phyloP scores from a whole-genome alignment of 2,113 vertebrate genomes.

The Casuarius casuarius region DNA sequence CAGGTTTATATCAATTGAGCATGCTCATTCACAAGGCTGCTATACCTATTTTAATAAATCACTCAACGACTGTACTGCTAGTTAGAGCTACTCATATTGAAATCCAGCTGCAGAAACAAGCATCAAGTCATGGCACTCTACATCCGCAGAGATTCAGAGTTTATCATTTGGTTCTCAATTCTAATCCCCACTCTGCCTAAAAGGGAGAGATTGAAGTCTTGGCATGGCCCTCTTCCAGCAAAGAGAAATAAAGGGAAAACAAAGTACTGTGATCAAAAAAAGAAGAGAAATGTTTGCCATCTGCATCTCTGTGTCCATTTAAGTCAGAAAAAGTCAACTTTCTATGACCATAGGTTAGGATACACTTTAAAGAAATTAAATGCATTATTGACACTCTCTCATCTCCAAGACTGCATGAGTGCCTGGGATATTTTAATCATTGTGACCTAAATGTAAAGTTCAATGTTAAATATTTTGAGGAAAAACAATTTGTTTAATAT shows the following conservation, averaged over 20 bases:
- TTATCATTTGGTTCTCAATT: background rate
- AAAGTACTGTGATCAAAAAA: background rate
- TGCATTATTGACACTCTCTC: background rate
- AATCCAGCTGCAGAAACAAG: background rate
- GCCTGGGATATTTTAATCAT: background rate
- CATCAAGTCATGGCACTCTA: background rate
- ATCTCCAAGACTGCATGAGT: background rate
- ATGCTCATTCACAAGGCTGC: background rate
- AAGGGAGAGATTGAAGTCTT: background rate
- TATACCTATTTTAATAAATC: background rate
- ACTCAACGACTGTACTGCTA: background rate
- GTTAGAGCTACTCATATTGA: background rate
- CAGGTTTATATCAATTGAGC: background rate
- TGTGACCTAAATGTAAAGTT: background rate
- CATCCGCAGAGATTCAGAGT: background rate
- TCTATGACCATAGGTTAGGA: background rate
- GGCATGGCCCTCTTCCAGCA: background rate
- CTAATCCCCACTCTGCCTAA: background rate
- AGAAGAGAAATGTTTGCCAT: background rate
- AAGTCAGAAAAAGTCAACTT: background rate
- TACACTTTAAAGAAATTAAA: background rate
- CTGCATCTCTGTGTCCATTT: background rate
- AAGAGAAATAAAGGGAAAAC: background rate
- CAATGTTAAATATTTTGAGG: background rate
- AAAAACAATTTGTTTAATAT: background rate